phyloP scores from a whole-genome alignment of 2,888 invertebrate species.

The Notodonta ziczac region DNA sequence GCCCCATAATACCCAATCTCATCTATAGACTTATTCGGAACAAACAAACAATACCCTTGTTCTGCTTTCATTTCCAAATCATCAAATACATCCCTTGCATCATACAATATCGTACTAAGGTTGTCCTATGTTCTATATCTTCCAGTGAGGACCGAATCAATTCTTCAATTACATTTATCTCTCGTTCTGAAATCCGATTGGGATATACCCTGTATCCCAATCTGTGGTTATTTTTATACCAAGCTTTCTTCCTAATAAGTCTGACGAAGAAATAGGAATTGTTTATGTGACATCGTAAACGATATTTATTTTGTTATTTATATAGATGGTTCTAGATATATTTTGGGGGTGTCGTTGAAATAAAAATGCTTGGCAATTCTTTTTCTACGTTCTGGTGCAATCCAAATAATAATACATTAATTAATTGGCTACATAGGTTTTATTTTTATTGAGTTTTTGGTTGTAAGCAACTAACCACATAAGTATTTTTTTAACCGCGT shows the following conservation, averaged over 20 bases:
- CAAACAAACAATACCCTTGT: conserved; percentile 6
- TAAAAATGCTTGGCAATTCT: conserved; percentile 22
- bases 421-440: not conserved
- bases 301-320: conserved; percentile 47
- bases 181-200: conserved; percentile 16
- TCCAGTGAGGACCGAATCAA: conserved; percentile 16
- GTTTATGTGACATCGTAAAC: conserved; percentile 60
- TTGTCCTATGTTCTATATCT: not conserved
- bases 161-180: conserved; percentile 18
- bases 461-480: too few species aligned
- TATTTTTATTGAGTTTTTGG: not conserved
- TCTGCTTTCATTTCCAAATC: conserved; percentile 12
- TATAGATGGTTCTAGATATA: conserved; percentile 44
- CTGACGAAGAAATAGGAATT: conserved; percentile 40
- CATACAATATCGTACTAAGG: conserved; percentile 7
- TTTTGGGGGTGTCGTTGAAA: conserved; percentile 36
- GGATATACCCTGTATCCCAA: too few species aligned
- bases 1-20: conserved; percentile 1
- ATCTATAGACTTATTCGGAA: conserved; percentile 3
- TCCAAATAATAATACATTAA: not conserved
- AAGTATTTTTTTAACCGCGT: too few species aligned
- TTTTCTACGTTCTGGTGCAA: conserved; percentile 11
- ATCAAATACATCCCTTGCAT: conserved; percentile 13
- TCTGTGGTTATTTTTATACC: conserved; percentile 23
- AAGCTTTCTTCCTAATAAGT: conserved; percentile 64